Conservation (phyloP, 2,888 invertebrate species). For the Lasioglossum malachurum region DNA sequence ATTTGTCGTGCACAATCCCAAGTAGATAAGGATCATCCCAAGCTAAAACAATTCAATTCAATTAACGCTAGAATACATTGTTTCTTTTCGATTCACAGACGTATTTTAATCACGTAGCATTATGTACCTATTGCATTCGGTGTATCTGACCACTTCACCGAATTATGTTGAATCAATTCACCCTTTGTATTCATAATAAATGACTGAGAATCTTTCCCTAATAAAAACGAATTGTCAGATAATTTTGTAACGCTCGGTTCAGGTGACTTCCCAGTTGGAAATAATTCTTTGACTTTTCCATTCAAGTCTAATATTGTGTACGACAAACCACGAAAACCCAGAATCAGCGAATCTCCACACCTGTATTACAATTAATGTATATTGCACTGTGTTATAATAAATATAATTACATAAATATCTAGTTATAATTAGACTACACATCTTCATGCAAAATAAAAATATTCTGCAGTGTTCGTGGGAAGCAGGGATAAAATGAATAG, state of each 20-base stretch:
- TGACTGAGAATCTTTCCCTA: constrained; percentile 95
- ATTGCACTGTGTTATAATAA: background rate
- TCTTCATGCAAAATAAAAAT: too few relatives aligned
- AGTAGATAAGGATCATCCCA: constrained; percentile 98
- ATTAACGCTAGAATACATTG: constrained; percentile 9
- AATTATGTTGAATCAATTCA: constrained; percentile 89
- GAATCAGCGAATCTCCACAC: constrained; percentile 81
- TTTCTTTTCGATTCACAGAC: background rate
- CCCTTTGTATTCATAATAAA: constrained; percentile 93
- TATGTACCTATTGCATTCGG: constrained; percentile 89
- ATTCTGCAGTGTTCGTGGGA: too few relatives aligned
- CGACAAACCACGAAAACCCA: constrained; percentile 83
- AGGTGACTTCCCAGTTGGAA: constrained; percentile 92
- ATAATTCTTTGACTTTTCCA: constrained; percentile 92
- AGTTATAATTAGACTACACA: too few relatives aligned
- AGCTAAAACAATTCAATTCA: constrained; percentile 86
- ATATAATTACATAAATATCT: too few relatives aligned
- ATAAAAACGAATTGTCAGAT: constrained; percentile 91
- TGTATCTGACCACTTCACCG: constrained; percentile 92
- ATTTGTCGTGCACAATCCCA: constrained; percentile 92
- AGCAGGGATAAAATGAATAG: too few relatives aligned
- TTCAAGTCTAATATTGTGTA: constrained; percentile 82
- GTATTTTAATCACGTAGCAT: background rate
- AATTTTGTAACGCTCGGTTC: constrained; percentile 94
- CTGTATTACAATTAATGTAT: constrained; percentile 54